phyloP scores from a whole-genome alignment of 2,113 vertebrate species.

The Chionis minor region DNA sequence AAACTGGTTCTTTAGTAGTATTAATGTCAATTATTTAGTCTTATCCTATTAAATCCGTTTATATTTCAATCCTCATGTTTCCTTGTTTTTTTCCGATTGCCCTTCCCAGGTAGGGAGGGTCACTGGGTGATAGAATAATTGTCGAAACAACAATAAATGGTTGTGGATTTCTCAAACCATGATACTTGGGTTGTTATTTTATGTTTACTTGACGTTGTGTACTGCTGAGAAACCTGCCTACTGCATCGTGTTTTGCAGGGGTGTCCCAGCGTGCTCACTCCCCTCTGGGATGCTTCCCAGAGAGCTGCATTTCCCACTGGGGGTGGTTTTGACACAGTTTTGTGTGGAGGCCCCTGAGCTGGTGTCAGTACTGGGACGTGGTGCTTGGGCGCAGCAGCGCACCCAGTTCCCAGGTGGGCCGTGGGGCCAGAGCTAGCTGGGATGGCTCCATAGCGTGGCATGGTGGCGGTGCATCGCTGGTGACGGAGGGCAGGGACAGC shows the following conservation, averaged over 20 bases:
- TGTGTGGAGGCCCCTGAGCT: not conserved
- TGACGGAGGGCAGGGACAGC: not conserved
- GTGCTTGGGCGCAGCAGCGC: rapidly evolving
- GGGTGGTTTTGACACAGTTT: not conserved
- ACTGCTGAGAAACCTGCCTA: not conserved
- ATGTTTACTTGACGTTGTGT: not conserved
- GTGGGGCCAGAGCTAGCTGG: not conserved
- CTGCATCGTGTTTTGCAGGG: not conserved
- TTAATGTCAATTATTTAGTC: too few species aligned
- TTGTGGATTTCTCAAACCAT: too few species aligned
- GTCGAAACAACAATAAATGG: too few species aligned
- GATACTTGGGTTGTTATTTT: not conserved
- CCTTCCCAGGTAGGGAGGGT: too few species aligned
- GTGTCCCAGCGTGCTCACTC: not conserved
- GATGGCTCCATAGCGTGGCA: not conserved
- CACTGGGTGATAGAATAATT: too few species aligned
- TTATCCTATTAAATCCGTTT: too few species aligned
- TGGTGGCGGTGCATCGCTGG: rapidly evolving
- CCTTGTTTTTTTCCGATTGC: too few species aligned
- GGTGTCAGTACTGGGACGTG: not conserved
- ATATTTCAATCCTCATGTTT: too few species aligned
- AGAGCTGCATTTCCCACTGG: not conserved
- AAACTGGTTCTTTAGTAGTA: too few species aligned
- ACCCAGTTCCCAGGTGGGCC: rapidly evolving
- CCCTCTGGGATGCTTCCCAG: not conserved